These are phyloP conservation scores for Urocynchramus pylzowi DNA, from an alignment of 2,113 vertebrate genomes.

Conservation along the genomic window DNA sequence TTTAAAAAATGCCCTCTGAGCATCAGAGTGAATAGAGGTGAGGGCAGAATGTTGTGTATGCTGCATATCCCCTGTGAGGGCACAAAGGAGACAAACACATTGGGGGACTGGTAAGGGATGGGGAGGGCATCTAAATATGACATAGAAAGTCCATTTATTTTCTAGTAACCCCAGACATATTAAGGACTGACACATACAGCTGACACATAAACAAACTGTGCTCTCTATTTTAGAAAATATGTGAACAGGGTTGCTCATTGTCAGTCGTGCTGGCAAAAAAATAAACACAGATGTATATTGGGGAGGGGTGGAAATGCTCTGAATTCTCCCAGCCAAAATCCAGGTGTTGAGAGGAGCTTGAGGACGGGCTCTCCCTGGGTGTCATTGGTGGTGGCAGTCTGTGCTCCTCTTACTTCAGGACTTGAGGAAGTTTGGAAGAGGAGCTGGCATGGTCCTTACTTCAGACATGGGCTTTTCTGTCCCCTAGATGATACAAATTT, in stretches of 20 bases:
- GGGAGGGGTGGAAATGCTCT: constrained; percentile 8
- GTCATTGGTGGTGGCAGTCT: neutral
- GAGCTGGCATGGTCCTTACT: neutral
- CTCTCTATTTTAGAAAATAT: constrained; percentile 22
- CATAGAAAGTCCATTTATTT: constrained; percentile 56
- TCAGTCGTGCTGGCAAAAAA: constrained; percentile 26
- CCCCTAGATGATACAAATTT: neutral
- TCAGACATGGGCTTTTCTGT: neutral
- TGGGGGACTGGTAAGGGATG: neutral
- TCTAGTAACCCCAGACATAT: constrained; percentile 29
- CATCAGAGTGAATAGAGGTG: neutral
- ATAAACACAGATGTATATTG: constrained; percentile 58
- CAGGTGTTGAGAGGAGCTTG: neutral
- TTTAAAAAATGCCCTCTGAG: neutral
- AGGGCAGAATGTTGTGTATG: neutral
- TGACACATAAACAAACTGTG: constrained; percentile 58
- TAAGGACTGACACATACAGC: constrained; percentile 40
- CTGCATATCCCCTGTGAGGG: neutral
- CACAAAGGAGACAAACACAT: neutral
- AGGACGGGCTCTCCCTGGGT: neutral
- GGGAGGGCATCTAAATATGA: neutral
- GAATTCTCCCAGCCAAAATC: constrained; percentile 13
- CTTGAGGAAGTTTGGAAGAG: neutral
- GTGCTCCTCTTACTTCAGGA: neutral
- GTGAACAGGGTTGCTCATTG: constrained; percentile 46